Percentiles rank a stretch among this genome's conserved stretches.
Evolutionary conservation across 2,113 vertebrate genomes (phyloP).

Genomic region (Hydrochoerus hydrochaeris): DNA sequence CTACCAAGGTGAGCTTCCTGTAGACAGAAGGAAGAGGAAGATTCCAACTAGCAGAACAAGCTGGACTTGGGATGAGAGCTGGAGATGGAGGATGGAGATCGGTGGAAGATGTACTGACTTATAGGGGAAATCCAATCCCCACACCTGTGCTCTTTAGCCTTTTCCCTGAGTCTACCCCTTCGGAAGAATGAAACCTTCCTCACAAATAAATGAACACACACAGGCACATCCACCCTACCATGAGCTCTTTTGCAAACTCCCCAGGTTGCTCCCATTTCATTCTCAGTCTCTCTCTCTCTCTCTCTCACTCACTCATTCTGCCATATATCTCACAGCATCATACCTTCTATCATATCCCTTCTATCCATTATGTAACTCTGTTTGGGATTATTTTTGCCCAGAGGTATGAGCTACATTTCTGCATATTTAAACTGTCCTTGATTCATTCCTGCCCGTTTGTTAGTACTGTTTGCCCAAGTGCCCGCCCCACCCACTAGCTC

Average conservation of each 20-base stretch:
- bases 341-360: conserved; percentile 49
- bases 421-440: conserved; percentile 81
- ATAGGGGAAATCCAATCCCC: neutral
- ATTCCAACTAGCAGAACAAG: neutral
- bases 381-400: conserved; percentile 84
- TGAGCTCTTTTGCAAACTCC: neutral
- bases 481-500: conserved; percentile 70
- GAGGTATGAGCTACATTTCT: conserved; percentile 82
- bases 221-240: neutral
- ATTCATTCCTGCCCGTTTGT: conserved; percentile 79
- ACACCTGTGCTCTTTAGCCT: neutral
- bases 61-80: neutral
- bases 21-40: neutral
- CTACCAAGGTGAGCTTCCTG: neutral
- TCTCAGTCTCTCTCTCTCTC: neutral
- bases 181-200: neutral
- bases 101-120: neutral
- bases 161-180: neutral
- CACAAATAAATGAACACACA: neutral
- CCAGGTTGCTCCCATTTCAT: neutral
- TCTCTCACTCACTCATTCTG: neutral
- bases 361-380: conserved; percentile 83
- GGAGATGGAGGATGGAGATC: neutral
- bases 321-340: neutral
- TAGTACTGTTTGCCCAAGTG: conserved; percentile 74